These are phyloP conservation scores for Flexamia atlantica DNA, from an alignment of 2,888 invertebrate species.

Conservation along the genomic window DNA sequence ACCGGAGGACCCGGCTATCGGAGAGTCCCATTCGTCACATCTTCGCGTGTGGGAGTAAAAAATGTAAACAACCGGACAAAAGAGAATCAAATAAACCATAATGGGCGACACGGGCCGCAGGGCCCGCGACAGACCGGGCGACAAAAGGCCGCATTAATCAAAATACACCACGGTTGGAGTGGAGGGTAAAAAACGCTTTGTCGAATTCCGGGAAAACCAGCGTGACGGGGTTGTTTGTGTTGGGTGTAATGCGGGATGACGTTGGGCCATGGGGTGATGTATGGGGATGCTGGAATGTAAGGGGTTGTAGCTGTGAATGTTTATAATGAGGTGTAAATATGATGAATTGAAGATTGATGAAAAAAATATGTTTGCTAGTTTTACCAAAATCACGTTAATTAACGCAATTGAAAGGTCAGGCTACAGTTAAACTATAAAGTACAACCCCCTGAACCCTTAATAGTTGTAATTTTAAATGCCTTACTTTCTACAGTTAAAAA, in stretches of 20 bases:
- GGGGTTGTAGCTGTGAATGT: too few species aligned
- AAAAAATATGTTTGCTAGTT: too few species aligned
- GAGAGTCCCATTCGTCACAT: conserved; percentile 29
- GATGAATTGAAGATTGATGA: too few species aligned
- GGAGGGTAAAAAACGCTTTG: conserved; percentile 28
- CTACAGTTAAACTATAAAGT: too few species aligned
- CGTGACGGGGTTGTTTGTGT: conserved; percentile 31
- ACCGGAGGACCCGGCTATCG: neutral
- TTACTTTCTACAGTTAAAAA: too few species aligned
- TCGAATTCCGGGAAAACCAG: conserved; percentile 26
- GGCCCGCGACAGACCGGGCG: neutral
- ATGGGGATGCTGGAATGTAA: too few species aligned
- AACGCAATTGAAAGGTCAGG: too few species aligned
- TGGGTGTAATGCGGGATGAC: neutral
- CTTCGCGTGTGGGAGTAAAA: conserved; percentile 34
- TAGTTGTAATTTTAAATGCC: too few species aligned
- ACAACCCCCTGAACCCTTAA: too few species aligned
- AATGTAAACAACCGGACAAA: conserved; percentile 53
- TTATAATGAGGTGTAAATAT: too few species aligned
- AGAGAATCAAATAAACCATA: conserved; percentile 50
- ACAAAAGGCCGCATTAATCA: conserved; percentile 32
- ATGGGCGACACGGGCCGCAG: conserved; percentile 30
- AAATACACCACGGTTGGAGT: neutral
- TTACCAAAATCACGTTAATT: too few species aligned
- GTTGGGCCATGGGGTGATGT: too few species aligned